Evolutionary conservation across 2,888 invertebrate genomes (phyloP), one percentile per base, ranked within the genome.

Genomic region (Chrysodeixis includens): DNA sequence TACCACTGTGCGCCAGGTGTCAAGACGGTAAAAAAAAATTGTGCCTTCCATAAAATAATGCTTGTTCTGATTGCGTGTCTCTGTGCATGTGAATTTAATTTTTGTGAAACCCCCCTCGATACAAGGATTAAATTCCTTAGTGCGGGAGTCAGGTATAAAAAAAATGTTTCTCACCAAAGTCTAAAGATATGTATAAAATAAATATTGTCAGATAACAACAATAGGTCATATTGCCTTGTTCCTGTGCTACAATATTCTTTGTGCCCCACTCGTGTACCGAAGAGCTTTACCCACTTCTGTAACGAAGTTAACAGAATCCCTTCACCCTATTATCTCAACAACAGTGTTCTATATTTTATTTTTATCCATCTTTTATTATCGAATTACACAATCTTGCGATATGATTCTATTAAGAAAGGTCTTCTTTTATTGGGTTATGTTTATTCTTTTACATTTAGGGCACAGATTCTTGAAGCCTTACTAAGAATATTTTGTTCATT

Each of bases 281-380:
- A 46, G 18, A 46, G 18, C 18, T 46, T 46, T 46, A 46, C 18
- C 46, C 46, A 46, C 46, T 46, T 46, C 10, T 46, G 46, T 49
- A 49, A 49, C 46, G 20, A 49, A 49, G 18, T 49, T 49, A 49
- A 49, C 20, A 9, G 20, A 49, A 49, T 49, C 46, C 46, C 46
- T 49, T 49, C 20, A 4, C 18, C 20, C 20, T 49, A 18, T 49
- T 49, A 49, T 20, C 46, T 10, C 18, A 49, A 49, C 20, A 49
- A 10, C 46, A 9, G 18, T 18, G 46, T 18, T 46, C 20, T 49
- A 49, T 49, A 49, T 20, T 46, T 46, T 16, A 46, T 46, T 49
- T 49, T 46, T 46, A 46, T 46, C 46, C 46, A 12, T 20, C 46
- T 49, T 49, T 49, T 49, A 49, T 49, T 20, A 49, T 49, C 46